Evolutionary conservation across 2,888 invertebrate species (phyloP), one percentile per base, ranked within the genome.

Genomic region (Rotaria magnacalcarata): DNA sequence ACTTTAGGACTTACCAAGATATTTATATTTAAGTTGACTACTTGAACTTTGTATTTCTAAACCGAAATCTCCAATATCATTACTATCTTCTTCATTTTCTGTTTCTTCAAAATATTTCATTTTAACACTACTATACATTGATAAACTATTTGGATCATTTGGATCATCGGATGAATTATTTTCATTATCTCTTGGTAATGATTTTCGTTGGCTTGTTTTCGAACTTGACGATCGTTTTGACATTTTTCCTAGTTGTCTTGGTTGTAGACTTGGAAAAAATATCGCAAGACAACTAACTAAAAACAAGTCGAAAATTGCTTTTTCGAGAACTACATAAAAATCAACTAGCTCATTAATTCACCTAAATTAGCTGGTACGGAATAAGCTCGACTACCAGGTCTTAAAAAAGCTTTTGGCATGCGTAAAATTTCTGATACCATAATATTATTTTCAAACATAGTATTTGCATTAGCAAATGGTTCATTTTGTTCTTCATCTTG

Each of bases 361-460:
- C 80, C 80, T 5, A 80, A 24, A 47, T 80, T 47, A 80, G 47
- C 80, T 2, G 91, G 91, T 84, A 91, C 89, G 88, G 90, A 90
- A 56, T 89, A 87, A 24, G 90, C 90, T 34, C 90, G 87, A 88
- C 90, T 91, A 16, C 90, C 90, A 1, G 91, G 91, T 84, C 90
- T 75, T 84, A 75, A 56, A 27, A 86, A 85, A 4, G 80, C 41
- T 80, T n/a, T 43, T 47, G 80, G 80, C 80, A 80, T 80, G 14
- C 80, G 80, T 67, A 67, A 67, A 47, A 80, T 4, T 80, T 80
- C 80, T 21, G 47, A 80, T 5, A n/a, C 47, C n/a, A 80, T 47
- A 11, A 80, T 47, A 47, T 43, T 43, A 80, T 80, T n/a, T 47
- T 80, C 80, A 47, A 80, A 80, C 11, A 47, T 43, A 24, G 14